Evolutionary conservation across 2,113 vertebrate species (phyloP), one percentile per base, ranked within the genome.

Genomic region (Mellivora capensis): DNA sequence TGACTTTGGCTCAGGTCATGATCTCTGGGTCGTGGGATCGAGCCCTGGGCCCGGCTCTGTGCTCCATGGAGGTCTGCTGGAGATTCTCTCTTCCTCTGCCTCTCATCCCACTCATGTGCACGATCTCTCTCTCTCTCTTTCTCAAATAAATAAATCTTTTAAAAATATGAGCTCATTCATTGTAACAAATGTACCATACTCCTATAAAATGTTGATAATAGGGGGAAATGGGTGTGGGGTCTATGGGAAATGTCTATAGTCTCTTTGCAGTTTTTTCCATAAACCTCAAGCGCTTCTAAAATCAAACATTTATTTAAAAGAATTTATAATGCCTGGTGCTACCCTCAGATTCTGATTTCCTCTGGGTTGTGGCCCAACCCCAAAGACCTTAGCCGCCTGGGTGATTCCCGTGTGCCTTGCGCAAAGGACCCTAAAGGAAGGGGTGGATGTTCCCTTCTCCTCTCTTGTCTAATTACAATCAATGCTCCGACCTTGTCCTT

Each of bases 281-380:
- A 61, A 52, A 47, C 25, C 64, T 87, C 34, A 76, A 87, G 54
- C 64, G 67, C 52, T 57, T 79, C 72, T 83, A 39, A 79, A 67
- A 91, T 89, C 64, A 91, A 61, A 88, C 29, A 7, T 61, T 44
- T 90, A 49, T 69, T 87, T 44, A 64, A 96, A 97, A 90, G 11
- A 79, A 81, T 71, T 27, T 62, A 4, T 0, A 62, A 44, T 67
- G 44, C 29, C 42, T 72, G 12, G 29, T 27, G 61, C 47, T 7
- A 61, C 2, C 44, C 15, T n/a, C 62, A 83, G 64, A 74, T 74
- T 89, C 83, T 64, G 74, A 31, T 64, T 79, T 85, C 84, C 80
- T 88, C 49, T 57, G 8, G 8, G 29, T 11, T 39, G 23, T 90
- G 27, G 39, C 44, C 82, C 79, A 47, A 88, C 12, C 15, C 37